Evolutionary conservation across 2,888 invertebrate species (phyloP).

Genomic region (Thecocarcelia acutangulata): DNA sequence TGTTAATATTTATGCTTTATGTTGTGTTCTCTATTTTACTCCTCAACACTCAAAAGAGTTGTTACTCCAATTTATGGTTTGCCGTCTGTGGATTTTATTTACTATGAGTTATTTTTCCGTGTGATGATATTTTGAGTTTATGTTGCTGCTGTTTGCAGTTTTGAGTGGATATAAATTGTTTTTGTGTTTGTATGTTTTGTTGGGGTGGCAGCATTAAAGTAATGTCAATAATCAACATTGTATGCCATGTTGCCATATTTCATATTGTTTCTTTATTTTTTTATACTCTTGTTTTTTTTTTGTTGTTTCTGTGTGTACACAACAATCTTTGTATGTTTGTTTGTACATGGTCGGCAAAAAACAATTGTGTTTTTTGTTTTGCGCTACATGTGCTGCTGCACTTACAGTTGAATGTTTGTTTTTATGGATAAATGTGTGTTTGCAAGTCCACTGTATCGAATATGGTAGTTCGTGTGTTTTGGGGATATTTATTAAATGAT

Average conservation of each 20-base stretch:
- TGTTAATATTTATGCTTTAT: background rate
- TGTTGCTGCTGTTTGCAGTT: background rate
- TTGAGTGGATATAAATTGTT: constrained; percentile 12
- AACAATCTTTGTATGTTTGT: constrained; percentile 15
- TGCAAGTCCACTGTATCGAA: constrained; percentile 1
- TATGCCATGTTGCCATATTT: constrained; percentile 67
- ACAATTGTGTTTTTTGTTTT: constrained; percentile 35
- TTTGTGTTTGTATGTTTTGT: constrained; percentile 17
- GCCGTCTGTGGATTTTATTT: constrained; percentile 37
- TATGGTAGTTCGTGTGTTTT: background rate
- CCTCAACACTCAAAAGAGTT: background rate
- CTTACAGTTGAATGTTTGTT: constrained; percentile 25
- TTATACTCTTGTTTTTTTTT: constrained; percentile 24
- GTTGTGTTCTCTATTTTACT: background rate
- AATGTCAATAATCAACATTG: constrained; percentile 68
- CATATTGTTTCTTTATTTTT: constrained; percentile 31
- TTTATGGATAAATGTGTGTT: background rate
- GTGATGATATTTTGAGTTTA: constrained; percentile 40
- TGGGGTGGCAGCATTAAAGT: constrained; percentile 66
- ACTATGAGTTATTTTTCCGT: constrained; percentile 24
- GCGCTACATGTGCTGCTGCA: constrained; percentile 58
- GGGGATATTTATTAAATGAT: constrained; percentile 32
- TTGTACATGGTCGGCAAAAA: constrained; percentile 16
- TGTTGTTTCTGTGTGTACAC: constrained; percentile 2
- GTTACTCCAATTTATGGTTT: background rate